A percentile compares a stretch with the other conserved stretches of the same genome.
These are phyloP conservation scores for Zaprionus camerounensis DNA, from an alignment of 1,140 invertebrate genomes.

Conservation along the genomic window DNA sequence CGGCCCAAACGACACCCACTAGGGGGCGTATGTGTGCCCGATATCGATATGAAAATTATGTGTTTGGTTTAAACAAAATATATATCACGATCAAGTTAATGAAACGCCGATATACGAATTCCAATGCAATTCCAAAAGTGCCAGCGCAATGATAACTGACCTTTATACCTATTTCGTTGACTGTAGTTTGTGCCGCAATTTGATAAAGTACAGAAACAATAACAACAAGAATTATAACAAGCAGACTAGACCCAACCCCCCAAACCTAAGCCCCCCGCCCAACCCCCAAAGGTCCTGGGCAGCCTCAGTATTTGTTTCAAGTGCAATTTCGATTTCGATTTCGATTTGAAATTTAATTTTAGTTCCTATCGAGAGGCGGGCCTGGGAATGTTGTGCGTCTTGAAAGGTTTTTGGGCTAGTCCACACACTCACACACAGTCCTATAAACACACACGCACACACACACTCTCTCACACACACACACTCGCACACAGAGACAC, in stretches of 20 bases:
- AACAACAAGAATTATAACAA: background rate
- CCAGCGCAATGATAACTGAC: constrained; percentile 63
- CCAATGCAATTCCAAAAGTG: constrained; percentile 28
- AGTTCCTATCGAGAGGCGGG: constrained; percentile 11
- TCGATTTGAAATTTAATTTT: background rate
- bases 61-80: constrained; percentile 66
- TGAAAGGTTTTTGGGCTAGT: constrained; percentile 3
- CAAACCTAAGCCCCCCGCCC: background rate
- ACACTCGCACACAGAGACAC: constrained; percentile 13
- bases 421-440: background rate
- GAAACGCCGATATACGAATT: background rate
- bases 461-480: background rate
- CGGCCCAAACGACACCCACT: constrained; percentile 9
- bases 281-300: constrained; percentile 5
- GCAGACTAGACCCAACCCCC: background rate
- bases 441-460: background rate
- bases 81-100: constrained; percentile 26
- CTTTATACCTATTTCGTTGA: constrained; percentile 84
- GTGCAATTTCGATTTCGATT: constrained; percentile 7
- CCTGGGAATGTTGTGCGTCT: constrained; percentile 8
- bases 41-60: constrained; percentile 13
- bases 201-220: constrained; percentile 23
- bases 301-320: background rate
- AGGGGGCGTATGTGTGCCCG: constrained; percentile 8
- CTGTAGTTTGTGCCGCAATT: constrained; percentile 84